Percentiles rank a stretch among this genome's conserved stretches.
These are phyloP conservation scores for Falco peregrinus DNA, from an alignment of 2,797 vertebrate species.

Conservation along the genomic window DNA sequence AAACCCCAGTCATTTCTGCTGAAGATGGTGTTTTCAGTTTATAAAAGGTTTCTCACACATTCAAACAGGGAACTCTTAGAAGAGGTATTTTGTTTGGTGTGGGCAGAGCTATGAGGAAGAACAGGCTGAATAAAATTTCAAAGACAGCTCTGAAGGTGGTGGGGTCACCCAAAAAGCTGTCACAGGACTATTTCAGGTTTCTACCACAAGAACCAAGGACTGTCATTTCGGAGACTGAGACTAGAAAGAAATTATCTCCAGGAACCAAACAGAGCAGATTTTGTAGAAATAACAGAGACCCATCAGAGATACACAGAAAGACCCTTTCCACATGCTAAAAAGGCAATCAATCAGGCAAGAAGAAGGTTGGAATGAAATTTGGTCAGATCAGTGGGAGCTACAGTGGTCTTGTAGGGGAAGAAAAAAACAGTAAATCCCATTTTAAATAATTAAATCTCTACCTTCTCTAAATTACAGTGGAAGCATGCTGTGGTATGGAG, in stretches of 20 bases:
- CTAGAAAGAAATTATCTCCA: not conserved
- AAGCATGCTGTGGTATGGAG: not conserved
- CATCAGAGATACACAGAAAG: not conserved
- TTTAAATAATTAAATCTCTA: not conserved
- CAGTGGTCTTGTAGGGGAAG: not conserved
- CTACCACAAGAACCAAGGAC: not conserved
- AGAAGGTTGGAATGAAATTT: not conserved
- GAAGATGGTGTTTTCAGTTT: constrained; percentile 12
- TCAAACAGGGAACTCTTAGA: not conserved
- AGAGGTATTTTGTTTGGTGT: not conserved
- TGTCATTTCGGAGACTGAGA: not conserved
- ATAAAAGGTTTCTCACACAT: not conserved
- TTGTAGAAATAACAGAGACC: not conserved
- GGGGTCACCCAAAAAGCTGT: not conserved
- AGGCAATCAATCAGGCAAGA: not conserved
- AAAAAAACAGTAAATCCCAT: not conserved
- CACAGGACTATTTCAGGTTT: not conserved
- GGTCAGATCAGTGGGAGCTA: not conserved
- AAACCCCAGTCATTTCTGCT: not conserved
- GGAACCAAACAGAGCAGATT: not conserved
- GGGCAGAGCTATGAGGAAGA: not conserved
- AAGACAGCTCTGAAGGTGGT: not conserved
- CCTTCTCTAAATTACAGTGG: not conserved
- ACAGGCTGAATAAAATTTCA: not conserved
- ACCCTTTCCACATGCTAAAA: not conserved